These are phyloP conservation scores for Nasonovia ribisnigri DNA, from an alignment of 2,888 invertebrate genomes.

Conservation along the genomic window DNA sequence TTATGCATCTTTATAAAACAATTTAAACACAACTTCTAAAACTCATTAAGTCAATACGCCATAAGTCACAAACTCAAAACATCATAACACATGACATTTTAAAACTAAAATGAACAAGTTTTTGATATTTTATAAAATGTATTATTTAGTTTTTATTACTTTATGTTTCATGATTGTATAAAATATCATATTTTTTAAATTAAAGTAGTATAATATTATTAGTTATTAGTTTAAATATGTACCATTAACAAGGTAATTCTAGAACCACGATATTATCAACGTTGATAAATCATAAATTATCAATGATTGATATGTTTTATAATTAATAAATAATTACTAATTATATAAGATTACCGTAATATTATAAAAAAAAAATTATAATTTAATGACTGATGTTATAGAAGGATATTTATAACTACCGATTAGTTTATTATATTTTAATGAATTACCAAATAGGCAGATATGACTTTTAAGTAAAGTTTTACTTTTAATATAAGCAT, in stretches of 20 bases:
- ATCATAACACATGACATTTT: no score
- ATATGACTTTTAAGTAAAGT: not conserved
- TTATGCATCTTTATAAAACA: not conserved
- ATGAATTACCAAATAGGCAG: not conserved
- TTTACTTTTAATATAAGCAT: not conserved
- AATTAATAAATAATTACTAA: not conserved
- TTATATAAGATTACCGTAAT: no score
- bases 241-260: not conserved
- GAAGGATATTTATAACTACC: not conserved
- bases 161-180: not conserved
- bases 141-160: not conserved
- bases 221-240: not conserved
- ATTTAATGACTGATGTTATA: not conserved
- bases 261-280: not conserved
- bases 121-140: not conserved
- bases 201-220: not conserved
- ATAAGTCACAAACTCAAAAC: no score
- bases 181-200: not conserved
- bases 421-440: not conserved
- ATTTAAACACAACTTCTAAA: no score
- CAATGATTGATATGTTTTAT: not conserved
- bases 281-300: not conserved
- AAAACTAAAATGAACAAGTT: not conserved
- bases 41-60: no score
- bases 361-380: no score